Evolutionary conservation across 2,888 invertebrate species (phyloP).

Genomic region (Dasypogon diadema): DNA sequence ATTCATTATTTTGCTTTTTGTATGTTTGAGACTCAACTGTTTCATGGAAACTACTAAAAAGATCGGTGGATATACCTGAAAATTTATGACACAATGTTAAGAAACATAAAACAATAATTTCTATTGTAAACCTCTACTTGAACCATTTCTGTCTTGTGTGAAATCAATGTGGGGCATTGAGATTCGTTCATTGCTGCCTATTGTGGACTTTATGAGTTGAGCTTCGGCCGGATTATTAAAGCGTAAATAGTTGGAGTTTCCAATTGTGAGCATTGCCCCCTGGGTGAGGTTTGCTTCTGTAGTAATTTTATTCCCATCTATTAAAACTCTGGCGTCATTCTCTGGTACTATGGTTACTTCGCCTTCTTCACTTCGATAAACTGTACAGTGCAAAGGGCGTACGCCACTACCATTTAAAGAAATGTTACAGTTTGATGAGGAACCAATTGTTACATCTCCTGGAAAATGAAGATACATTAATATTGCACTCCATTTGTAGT

Average conservation of each 20-base stretch:
- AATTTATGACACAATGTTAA: neutral
- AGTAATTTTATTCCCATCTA: conserved; percentile 81
- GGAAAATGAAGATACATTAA: conserved; percentile 65
- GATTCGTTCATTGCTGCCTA: conserved; percentile 76
- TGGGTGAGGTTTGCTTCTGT: conserved; percentile 83
- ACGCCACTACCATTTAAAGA: conserved; percentile 89
- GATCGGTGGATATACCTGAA: conserved; percentile 54
- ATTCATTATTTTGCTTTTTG: conserved; percentile 71
- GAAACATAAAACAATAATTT: neutral
- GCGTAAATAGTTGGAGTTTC: conserved; percentile 90
- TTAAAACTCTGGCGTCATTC: conserved; percentile 75
- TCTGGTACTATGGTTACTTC: conserved; percentile 87
- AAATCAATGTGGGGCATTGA: conserved; percentile 85
- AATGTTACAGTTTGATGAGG: conserved; percentile 84
- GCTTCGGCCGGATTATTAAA: conserved; percentile 95
- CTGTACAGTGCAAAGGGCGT: conserved; percentile 85
- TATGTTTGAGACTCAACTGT: conserved; percentile 69
- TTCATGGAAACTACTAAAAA: conserved; percentile 65
- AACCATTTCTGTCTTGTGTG: conserved; percentile 35
- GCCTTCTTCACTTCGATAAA: conserved; percentile 83
- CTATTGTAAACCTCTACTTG: conserved; percentile 15
- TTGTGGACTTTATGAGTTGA: conserved; percentile 84
- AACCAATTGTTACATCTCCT: conserved; percentile 88
- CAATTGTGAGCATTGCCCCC: conserved; percentile 93
- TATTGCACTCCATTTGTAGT: too few species aligned